Evolutionary conservation across 2,113 vertebrate genomes (phyloP).

Genomic region (Lates calcarifer): DNA sequence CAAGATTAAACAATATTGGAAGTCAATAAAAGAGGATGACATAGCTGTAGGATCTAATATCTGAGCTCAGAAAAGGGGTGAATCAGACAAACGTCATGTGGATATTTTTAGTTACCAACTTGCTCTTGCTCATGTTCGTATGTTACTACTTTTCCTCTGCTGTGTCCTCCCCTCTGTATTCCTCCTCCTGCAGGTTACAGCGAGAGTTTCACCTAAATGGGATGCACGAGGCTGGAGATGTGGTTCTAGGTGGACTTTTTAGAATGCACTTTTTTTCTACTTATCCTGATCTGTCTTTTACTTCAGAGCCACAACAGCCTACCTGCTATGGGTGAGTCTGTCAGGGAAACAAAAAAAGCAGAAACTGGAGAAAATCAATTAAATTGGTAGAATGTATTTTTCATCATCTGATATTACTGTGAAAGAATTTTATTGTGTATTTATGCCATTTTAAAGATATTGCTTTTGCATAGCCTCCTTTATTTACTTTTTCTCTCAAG

Average conservation of each 20-base stretch:
- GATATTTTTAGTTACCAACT: not conserved
- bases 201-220: constrained; percentile 60
- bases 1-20: not conserved
- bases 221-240: constrained; percentile 63
- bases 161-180: not conserved
- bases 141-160: not conserved
- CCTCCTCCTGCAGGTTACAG: constrained; percentile 44
- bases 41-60: not conserved
- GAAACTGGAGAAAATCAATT: too few relatives aligned
- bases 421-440: too few relatives aligned
- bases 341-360: too few relatives aligned
- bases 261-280: constrained; percentile 42
- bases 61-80: not conserved
- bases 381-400: too few relatives aligned
- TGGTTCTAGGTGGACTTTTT: constrained; percentile 69
- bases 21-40: constrained; percentile 25
- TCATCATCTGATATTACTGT: not conserved
- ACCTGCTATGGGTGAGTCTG: constrained; percentile 61
- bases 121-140: constrained; percentile 5
- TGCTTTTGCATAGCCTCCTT: not conserved
- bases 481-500: not conserved
- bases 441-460: not conserved
- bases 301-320: constrained; percentile 49
- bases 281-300: constrained; percentile 58
- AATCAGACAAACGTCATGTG: constrained; percentile 32